Percentiles rank a stretch among this genome's conserved stretches.
Evolutionary conservation across 2,888 invertebrate genomes (phyloP).

Genomic region (Dynastes tityus): DNA sequence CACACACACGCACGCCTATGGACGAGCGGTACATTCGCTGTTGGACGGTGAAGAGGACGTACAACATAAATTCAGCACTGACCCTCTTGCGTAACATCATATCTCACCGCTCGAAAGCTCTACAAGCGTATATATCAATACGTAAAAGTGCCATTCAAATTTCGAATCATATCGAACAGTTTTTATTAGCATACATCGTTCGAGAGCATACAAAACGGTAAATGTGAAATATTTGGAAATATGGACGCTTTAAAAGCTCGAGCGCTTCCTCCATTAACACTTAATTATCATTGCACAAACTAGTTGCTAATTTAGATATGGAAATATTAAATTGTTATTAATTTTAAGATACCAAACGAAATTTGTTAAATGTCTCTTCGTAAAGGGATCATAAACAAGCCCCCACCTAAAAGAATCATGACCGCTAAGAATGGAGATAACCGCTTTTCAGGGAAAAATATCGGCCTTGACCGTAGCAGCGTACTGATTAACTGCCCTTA

Average conservation of each 20-base stretch:
- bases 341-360: too few relatives aligned
- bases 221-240: not conserved
- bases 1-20: conserved; percentile 12
- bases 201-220: not conserved
- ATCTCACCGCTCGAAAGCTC: not conserved
- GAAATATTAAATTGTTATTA: too few relatives aligned
- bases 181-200: conserved; percentile 11
- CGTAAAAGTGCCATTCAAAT: conserved; percentile 15
- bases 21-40: conserved; percentile 1
- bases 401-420: too few relatives aligned
- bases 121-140: not conserved
- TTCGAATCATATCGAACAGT: conserved; percentile 3
- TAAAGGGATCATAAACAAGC: too few relatives aligned
- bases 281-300: too few relatives aligned
- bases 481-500: too few relatives aligned
- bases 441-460: too few relatives aligned
- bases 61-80: conserved; percentile 31
- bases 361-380: too few relatives aligned
- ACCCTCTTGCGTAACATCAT: conserved; percentile 9
- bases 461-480: too few relatives aligned
- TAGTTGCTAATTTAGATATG: too few relatives aligned
- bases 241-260: not conserved
- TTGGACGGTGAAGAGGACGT: conserved; percentile 23
- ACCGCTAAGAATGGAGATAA: too few relatives aligned
- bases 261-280: too few relatives aligned